Percentiles rank a stretch among this genome's conserved stretches.
phyloP scores from a whole-genome alignment of 2,113 vertebrate genomes.

The Chaetops frenatus region DNA sequence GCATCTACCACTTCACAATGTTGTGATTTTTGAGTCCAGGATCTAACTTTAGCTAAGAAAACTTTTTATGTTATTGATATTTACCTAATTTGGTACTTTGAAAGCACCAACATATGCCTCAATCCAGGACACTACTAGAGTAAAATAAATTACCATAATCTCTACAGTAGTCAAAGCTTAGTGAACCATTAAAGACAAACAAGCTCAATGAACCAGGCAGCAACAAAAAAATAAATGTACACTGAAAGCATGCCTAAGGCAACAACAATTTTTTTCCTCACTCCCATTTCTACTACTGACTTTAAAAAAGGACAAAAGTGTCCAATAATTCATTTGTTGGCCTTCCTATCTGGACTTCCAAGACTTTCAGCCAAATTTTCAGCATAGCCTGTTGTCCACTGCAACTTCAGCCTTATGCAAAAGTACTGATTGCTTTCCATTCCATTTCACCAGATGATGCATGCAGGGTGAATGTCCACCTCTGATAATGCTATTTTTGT shows the following conservation, averaged over 20 bases:
- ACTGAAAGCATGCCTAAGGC: constrained; percentile 13
- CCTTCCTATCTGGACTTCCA: neutral
- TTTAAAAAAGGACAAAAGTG: neutral
- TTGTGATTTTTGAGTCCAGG: neutral
- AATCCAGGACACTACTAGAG: neutral
- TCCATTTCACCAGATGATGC: neutral
- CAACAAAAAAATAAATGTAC: neutral
- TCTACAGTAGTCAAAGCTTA: neutral
- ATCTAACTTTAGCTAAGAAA: neutral
- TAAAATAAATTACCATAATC: neutral
- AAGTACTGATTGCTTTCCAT: neutral
- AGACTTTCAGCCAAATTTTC: neutral
- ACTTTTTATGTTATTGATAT: neutral
- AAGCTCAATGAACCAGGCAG: neutral
- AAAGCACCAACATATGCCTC: neutral
- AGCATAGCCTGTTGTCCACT: neutral
- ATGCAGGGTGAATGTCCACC: neutral
- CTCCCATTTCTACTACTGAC: neutral
- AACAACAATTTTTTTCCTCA: neutral
- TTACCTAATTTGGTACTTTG: neutral
- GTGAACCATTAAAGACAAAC: constrained; percentile 15
- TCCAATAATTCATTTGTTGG: neutral
- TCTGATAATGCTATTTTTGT: neutral
- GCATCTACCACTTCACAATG: neutral
- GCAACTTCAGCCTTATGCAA: neutral